Percentiles rank a stretch among this genome's conserved stretches.
phyloP scores from a whole-genome alignment of 1,140 invertebrate genomes.

The Leptinotarsa undecemlineata region DNA sequence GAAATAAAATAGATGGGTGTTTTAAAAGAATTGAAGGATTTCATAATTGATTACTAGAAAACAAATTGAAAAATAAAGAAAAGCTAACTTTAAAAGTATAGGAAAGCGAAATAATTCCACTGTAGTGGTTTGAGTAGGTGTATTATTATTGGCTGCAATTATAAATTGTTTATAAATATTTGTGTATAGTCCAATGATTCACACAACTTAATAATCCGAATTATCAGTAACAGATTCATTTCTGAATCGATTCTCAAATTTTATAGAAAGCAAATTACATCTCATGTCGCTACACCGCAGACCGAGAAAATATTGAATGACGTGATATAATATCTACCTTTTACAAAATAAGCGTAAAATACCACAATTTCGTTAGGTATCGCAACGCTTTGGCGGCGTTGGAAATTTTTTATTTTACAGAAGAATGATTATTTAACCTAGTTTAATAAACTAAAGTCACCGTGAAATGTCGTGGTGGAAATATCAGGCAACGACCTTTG shows the following conservation, averaged over 20 bases:
- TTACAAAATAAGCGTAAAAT: background rate
- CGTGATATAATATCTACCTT: conserved; percentile 6
- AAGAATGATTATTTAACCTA: background rate
- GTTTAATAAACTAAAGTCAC: background rate
- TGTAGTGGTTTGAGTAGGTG: too few species aligned
- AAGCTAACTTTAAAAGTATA: too few species aligned
- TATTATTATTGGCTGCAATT: too few species aligned
- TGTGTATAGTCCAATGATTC: too few species aligned
- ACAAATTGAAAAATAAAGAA: too few species aligned
- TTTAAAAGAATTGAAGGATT: too few species aligned
- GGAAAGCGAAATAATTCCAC: too few species aligned
- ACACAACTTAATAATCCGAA: too few species aligned
- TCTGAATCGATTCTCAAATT: background rate
- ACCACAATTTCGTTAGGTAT: background rate
- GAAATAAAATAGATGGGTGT: too few species aligned
- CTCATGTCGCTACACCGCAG: background rate
- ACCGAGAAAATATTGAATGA: background rate
- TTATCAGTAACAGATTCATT: background rate
- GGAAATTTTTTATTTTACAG: background rate
- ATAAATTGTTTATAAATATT: too few species aligned
- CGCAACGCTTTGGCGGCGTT: background rate
- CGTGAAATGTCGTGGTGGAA: background rate
- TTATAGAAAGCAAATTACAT: background rate
- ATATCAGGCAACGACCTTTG: conserved; percentile 3
- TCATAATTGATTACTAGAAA: too few species aligned